Base-by-base conservation (phyloP, 2,797 vertebrate species). In the Lepus townsendii region DNA sequence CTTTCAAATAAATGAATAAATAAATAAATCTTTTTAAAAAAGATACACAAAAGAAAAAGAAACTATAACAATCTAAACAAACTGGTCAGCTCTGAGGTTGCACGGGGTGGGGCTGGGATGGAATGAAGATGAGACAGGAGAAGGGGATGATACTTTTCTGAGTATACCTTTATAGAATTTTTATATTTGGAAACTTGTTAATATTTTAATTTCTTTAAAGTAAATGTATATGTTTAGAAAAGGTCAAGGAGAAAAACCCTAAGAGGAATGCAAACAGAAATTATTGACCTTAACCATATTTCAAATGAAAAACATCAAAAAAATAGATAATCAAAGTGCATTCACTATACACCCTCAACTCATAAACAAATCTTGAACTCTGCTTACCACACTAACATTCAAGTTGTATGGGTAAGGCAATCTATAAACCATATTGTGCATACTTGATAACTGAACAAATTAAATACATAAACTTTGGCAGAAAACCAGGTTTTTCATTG, bases 181-280 rank as follows among this genome's bases (percentile, higher is more conserved):
- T 82, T 22, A 83, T 35, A 71, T 83, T 77, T 78, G 54, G 63
- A 63, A 77, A 1, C 42, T 62, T 71, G 13, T 86, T 80, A 83
- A 22, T 88, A 78, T 83, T 78, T 95, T 57, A 76, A 87, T 52
- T 69, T 52, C 54, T 69, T 38, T 57, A 88, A 92, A 71, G 60
- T 60, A 84, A 92, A 35, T 65, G 1, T 26, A 1, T 35, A 26
- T 12, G 8, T 86, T 42, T 52, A 47, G 42, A 32, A 87, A 52
- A 20, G 24, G 30, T 47, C 72, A 92, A 88, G 19, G 14, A n/a
- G 5, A 78, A 72, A 83, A 83, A 60, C 24, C 17, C 30, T 57
- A 42, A 83, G 54, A 77, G n/a, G 38, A 88, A 88, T 71, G 83
- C 20, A 77, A 76, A 89, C 13, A 71, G 24, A 93, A 88, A 86